phyloP scores from a whole-genome alignment of 2,797 vertebrate species.

The Ctenopoma kingsleyae region DNA sequence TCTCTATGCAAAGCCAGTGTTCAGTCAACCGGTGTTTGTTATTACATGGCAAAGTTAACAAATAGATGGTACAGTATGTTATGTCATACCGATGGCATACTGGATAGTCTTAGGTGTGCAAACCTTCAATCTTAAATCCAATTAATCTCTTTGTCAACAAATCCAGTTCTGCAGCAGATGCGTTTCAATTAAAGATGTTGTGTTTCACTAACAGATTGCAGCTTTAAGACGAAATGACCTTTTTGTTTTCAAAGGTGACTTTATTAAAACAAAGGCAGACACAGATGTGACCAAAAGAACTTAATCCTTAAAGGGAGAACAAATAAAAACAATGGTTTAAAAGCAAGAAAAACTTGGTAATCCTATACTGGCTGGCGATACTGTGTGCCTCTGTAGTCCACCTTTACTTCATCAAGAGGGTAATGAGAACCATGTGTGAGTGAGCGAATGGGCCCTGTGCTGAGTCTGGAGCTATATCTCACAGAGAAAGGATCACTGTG shows the following conservation, averaged over 20 bases:
- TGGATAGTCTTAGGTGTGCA: background rate
- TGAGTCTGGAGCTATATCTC: slow-evolving; percentile 53
- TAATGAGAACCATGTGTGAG: slow-evolving; percentile 64
- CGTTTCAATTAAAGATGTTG: slow-evolving; percentile 1
- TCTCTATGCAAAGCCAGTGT: no score
- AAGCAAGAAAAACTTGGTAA: slow-evolving; percentile 42
- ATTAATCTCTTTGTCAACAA: slow-evolving; percentile 33
- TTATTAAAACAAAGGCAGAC: slow-evolving; percentile 57
- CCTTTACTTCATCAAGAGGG: slow-evolving; percentile 42
- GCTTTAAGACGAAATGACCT: slow-evolving; percentile 34
- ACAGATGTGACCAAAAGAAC: slow-evolving; percentile 66
- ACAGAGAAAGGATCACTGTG: slow-evolving; percentile 72
- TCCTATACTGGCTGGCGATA: slow-evolving; percentile 32
- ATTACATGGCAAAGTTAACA: background rate
- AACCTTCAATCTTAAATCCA: slow-evolving; percentile 11
- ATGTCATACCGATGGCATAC: background rate
- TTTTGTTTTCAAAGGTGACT: slow-evolving; percentile 46
- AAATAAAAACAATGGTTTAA: slow-evolving; percentile 48
- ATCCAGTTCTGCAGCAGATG: slow-evolving; percentile 10
- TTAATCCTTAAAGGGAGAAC: slow-evolving; percentile 53
- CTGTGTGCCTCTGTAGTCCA: slow-evolving; percentile 44
- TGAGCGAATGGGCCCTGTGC: slow-evolving; percentile 37
- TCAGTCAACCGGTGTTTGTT: no score
- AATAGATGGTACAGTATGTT: background rate
- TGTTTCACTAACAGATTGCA: slow-evolving; percentile 40